Conservation (phyloP, 2,797 vertebrate genomes). For the Sebastes kiyomatsui region DNA sequence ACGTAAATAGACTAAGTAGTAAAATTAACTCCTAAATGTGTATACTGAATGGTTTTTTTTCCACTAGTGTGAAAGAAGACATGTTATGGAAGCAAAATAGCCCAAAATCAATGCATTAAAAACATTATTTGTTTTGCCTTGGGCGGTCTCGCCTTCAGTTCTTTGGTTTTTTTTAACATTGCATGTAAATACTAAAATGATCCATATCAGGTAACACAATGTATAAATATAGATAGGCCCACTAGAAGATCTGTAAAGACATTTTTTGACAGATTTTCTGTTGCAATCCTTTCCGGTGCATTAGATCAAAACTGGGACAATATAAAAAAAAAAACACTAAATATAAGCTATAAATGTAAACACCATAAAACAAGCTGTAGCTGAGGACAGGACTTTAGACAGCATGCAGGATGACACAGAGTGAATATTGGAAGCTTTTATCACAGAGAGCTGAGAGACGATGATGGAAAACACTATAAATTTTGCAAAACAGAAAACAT, state of each 20-base stretch:
- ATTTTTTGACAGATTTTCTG: not conserved
- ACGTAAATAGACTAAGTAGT: too few relatives aligned
- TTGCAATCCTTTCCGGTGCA: not conserved
- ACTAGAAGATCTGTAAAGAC: not conserved
- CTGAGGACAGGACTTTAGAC: constrained; percentile 24
- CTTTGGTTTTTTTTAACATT: not conserved
- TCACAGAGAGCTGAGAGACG: constrained; percentile 46
- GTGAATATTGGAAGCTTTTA: constrained; percentile 63
- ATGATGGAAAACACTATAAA: constrained; percentile 73
- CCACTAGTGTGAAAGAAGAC: too few relatives aligned
- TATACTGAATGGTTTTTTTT: too few relatives aligned
- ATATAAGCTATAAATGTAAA: not conserved
- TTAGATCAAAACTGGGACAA: not conserved
- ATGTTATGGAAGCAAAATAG: too few relatives aligned
- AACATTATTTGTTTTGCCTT: too few relatives aligned
- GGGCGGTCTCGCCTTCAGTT: too few relatives aligned
- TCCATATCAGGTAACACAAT: too few relatives aligned
- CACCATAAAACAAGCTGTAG: not conserved
- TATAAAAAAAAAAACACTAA: not conserved
- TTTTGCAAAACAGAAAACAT: constrained; percentile 74
- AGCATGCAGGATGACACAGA: constrained; percentile 29
- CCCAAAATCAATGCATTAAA: too few relatives aligned
- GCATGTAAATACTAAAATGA: not conserved
- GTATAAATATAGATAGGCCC: not conserved
- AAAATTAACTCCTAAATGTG: too few relatives aligned